Evolutionary conservation across 2,113 vertebrate species (phyloP), one percentile per base, ranked within the genome.

Genomic region (Agapornis roseicollis): DNA sequence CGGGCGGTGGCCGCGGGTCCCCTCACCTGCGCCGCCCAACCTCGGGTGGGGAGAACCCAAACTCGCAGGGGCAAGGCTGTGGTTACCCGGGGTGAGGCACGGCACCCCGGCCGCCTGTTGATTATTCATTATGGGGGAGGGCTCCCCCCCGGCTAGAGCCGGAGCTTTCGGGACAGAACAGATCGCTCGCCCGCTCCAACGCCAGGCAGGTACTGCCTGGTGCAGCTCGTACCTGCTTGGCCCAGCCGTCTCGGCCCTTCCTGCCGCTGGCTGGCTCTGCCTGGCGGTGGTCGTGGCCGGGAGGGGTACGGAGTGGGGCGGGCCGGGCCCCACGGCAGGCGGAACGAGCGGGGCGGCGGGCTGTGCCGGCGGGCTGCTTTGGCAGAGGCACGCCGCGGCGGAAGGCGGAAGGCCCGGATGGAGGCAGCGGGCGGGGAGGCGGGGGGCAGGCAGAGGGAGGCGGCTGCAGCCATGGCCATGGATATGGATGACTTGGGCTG

Each of bases 401-500:
- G 91, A 70, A 81, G 63, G 68, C 74, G 78, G 89, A 55, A 80
- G 68, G 72, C 35, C 44, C 35, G 31, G 60, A 20, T 24, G 53
- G 80, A 31, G 16, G 22, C 33, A 17, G 31, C 10, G 18, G 33
- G 66, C 14, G 31, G 39, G 56, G 29, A 27, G 44, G 52, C 17
- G 3, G 33, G 13, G 33, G 55, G 47, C 35, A 24, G 10, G 13
- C 19, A 27, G n/a, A 35, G 39, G 24, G 46, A 6, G 2, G 61
- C 0, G 7, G 17, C 7, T 18, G 58, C 22, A 23, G 56, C 20
- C 20, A 58, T n/a, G 56, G 56, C 56, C 33, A 58, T 58, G 18
- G 53, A 73, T 82, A 99, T 99, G 99, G 99, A 99, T 70, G 99
- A 99, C 82, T 98, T 98, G 95, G 98, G 99, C 31, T 99, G 99